Base-by-base conservation (phyloP, 2,888 invertebrate genomes). In the Boloria euphrosyne region DNA sequence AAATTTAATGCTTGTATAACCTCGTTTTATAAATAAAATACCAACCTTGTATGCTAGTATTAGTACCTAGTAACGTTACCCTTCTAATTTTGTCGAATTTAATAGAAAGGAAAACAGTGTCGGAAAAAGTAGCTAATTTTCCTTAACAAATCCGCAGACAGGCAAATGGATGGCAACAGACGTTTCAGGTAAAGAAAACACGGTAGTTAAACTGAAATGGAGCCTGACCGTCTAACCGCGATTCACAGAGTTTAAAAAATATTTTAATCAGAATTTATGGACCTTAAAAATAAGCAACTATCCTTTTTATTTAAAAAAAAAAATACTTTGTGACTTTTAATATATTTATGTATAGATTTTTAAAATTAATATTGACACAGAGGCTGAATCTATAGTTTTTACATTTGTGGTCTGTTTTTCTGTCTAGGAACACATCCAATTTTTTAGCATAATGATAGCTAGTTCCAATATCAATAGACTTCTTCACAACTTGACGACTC, bases 71-170 rank as follows among this genome's bases (percentile, higher is more conserved):
- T 13, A 5, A 58, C 47, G 16, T 49, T 49, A 59, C 50, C 14
- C 51, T 43, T 57, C 54, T 14, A 47, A 13, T 16, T 51, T 38
- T n/a, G 63, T 65, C 55, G 61, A 65, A 66, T 73, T 71, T 68
- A 71, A 69, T 73, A 59, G 68, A 69, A 68, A 62, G 66, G 57
- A 65, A 71, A 70, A 70, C 60, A 64, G 44, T 53, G 60, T 44
- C 6, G 57, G 64, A 53, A 66, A 67, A 70, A 70, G 67, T 66
- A 62, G 65, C 69, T 71, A 72, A 73, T 73, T 74, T 73, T 64
- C 73, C 55, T 71, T 54, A 70, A 71, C 63, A 71, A 63, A 71
- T 72, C 69, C 68, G 68, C 66, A 68, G 71, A 74, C 71, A 71
- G 67, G 55, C 55, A 62, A 68, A 71, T 74, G 68, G 68, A 71